Conservation (phyloP, 2,797 vertebrate genomes). For the Gymnopithys bicolor region DNA sequence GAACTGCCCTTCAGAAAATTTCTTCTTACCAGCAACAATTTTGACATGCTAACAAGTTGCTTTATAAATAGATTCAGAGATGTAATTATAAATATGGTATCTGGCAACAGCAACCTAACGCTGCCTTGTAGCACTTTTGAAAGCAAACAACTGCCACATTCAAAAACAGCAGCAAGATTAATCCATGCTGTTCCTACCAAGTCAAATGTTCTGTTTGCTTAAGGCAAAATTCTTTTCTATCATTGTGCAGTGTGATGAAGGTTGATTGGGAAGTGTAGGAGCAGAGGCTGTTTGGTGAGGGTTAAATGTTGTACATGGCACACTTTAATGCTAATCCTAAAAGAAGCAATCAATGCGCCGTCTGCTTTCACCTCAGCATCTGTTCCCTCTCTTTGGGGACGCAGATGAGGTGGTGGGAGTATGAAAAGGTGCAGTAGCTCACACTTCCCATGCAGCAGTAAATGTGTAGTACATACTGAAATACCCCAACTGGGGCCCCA, state of each 20-base stretch:
- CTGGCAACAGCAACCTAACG: not conserved
- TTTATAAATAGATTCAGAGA: not conserved
- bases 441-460: not conserved
- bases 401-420: not conserved
- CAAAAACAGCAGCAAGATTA: constrained; percentile 29
- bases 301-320: not conserved
- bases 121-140: constrained; percentile 26
- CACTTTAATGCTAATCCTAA: not conserved
- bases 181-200: not conserved
- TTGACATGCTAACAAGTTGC: not conserved
- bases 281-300: not conserved
- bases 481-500: not conserved
- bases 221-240: constrained; percentile 19
- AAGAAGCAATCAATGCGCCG: not conserved
- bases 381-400: not conserved
- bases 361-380: constrained; percentile 1
- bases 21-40: not conserved
- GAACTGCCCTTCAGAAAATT: not conserved
- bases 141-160: not conserved
- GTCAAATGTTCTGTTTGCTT: not conserved
- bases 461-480: not conserved
- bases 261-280: not conserved
- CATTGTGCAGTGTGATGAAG: not conserved
- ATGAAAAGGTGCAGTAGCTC: not conserved
- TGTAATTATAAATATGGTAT: constrained; percentile 38